Base-by-base conservation (phyloP, 2,113 vertebrate genomes). In the Thalassarche chlororhynchos region DNA sequence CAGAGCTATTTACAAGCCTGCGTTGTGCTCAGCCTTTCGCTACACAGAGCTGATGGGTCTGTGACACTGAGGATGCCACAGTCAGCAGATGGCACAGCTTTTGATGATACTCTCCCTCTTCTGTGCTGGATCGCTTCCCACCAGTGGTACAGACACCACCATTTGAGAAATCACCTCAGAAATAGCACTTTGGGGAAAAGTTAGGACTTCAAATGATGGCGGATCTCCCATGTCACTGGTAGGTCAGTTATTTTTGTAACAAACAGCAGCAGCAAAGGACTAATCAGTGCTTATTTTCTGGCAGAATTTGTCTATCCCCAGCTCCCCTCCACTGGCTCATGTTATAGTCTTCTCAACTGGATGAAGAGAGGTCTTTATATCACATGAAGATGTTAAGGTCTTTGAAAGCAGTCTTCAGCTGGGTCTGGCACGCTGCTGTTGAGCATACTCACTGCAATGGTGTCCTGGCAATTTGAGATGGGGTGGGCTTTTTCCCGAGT, bases 91-190 rank as follows among this genome's bases (percentile, higher is more conserved):
- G 57, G 91, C 80, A 84, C 61, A 75, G 42, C 64, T 72, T 82
- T 81, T 1, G 3, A n/a, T 44, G 74, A 31, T 24, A 21, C 20
- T 28, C 42, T 54, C 5, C 34, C 23, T 42, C 19, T 85, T 47
- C 78, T 72, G 38, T 61, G 58, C 34, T 69, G 62, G 40, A 65
- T 90, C 79, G n/a, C 58, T 84, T 86, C 76, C 76, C 62, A 90
- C 31, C 58, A 55, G 25, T 31, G 44, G 38, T 72, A 72, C 47
- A 86, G 79, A 84, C 31, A 80, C 23, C 40, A 90, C 10, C 17
- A 23, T 55, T 65, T 84, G 91, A 92, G 88, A 88, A 85, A 96
- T 80, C 55, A 42, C 40, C 79, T 92, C 75, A 90, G 82, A 83
- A 93, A 87, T 15, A 94, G 26, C 52, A 69, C 31, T 85, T 71